Percentiles rank a stretch among this genome's conserved stretches.
These are phyloP conservation scores for Belgica antarctica DNA, from an alignment of 2,888 invertebrate genomes.

Conservation along the genomic window DNA sequence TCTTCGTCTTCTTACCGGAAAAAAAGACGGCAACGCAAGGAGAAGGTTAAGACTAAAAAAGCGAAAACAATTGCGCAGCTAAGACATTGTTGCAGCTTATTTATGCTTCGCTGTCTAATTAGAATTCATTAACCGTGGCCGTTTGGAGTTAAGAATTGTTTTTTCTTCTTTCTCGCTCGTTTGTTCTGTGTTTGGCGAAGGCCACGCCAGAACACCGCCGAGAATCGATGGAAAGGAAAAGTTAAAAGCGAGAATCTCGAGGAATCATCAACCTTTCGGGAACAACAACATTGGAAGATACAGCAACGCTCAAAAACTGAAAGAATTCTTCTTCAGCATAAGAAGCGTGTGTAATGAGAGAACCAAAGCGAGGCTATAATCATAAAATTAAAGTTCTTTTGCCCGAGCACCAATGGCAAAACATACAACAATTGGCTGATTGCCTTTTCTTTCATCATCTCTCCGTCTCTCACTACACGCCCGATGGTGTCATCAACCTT, in stretches of 20 bases:
- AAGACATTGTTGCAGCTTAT: conserved; percentile 10
- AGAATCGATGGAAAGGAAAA: conserved; percentile 43
- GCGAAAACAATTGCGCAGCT: background rate
- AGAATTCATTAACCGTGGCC: conserved; percentile 32
- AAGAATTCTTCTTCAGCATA: conserved; percentile 25
- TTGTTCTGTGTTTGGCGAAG: conserved; percentile 17
- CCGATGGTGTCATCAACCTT: conserved; percentile 44
- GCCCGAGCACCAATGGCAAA: background rate
- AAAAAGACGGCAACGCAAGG: conserved; percentile 7
- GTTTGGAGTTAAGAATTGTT: conserved; percentile 25
- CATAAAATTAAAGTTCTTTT: conserved; percentile 33
- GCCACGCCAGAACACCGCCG: conserved; percentile 22
- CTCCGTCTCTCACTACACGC: background rate
- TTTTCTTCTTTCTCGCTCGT: background rate
- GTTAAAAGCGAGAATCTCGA: conserved; percentile 35
- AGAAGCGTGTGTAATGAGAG: conserved; percentile 40
- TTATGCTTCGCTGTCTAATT: conserved; percentile 39
- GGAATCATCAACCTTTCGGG: conserved; percentile 38
- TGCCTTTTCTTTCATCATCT: background rate
- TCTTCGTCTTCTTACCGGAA: conserved; percentile 35
- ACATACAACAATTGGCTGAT: conserved; percentile 30
- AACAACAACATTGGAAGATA: background rate
- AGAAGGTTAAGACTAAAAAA: background rate
- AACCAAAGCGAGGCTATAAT: conserved; percentile 38
- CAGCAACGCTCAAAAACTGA: background rate